phyloP scores from a whole-genome alignment of 2,888 invertebrate genomes.

The Parnassius glacialis region DNA sequence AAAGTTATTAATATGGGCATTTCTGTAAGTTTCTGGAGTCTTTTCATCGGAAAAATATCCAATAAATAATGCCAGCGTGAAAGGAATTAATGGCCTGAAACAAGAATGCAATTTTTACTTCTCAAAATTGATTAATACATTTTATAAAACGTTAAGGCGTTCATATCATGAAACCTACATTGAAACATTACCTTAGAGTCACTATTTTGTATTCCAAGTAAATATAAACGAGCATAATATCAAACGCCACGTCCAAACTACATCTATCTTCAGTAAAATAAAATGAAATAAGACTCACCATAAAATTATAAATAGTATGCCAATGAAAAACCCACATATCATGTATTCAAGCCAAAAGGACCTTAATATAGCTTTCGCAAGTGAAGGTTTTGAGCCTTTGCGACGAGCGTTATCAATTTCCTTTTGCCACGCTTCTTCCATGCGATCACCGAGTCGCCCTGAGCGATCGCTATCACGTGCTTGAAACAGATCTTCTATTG shows the following conservation, averaged over 20 bases:
- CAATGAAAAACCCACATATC: slow-evolving; percentile 80
- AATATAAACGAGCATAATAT: too few species aligned
- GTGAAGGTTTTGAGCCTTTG: slow-evolving; percentile 78
- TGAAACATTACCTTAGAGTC: too few species aligned
- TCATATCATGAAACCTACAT: too few species aligned
- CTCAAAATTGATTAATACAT: too few species aligned
- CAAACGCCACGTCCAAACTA: too few species aligned
- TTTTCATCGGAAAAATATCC: slow-evolving; percentile 81
- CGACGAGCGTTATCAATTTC: slow-evolving; percentile 76
- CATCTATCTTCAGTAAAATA: too few species aligned
- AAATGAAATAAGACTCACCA: slow-evolving; percentile 64
- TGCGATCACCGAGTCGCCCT: slow-evolving; percentile 82
- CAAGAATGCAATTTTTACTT: neutral
- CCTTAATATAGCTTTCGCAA: slow-evolving; percentile 80
- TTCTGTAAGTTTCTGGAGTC: slow-evolving; percentile 63
- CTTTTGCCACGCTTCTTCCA: slow-evolving; percentile 84
- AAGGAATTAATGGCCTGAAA: slow-evolving; percentile 83
- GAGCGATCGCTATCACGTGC: slow-evolving; percentile 83
- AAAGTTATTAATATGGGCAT: slow-evolving; percentile 85
- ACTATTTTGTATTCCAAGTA: too few species aligned
- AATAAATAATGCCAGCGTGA: slow-evolving; percentile 82
- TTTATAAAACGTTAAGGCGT: too few species aligned
- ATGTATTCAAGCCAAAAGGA: slow-evolving; percentile 83
- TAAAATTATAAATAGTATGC: slow-evolving; percentile 79
- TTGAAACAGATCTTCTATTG: slow-evolving; percentile 84